Evolutionary conservation across 2,888 invertebrate genomes (phyloP).

Genomic region (Formica aserva): DNA sequence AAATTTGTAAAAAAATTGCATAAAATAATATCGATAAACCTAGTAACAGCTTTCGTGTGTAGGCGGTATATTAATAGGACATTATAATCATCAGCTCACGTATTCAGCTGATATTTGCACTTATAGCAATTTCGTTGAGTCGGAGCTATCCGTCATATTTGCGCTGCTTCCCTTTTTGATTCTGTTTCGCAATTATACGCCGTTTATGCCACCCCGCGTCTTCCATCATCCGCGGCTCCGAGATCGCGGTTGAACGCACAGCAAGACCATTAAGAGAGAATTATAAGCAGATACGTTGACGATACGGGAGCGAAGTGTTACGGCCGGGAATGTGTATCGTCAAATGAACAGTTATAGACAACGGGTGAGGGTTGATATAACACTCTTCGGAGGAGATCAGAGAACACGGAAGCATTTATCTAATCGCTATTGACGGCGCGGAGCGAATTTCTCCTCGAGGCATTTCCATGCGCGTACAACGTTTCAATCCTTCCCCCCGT

Average conservation of each 20-base stretch:
- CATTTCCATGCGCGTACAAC: neutral
- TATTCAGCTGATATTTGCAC: conserved; percentile 5
- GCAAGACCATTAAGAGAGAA: conserved; percentile 57
- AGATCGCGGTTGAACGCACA: conserved; percentile 38
- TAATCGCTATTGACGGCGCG: conserved; percentile 23
- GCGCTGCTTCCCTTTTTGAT: conserved; percentile 24
- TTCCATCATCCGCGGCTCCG: conserved; percentile 48
- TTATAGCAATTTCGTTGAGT: conserved; percentile 24
- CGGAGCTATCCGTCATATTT: conserved; percentile 15
- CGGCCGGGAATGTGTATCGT: conserved; percentile 60
- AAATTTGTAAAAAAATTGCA: neutral
- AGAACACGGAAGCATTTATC: conserved; percentile 54
- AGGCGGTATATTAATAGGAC: neutral
- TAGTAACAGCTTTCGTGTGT: neutral
- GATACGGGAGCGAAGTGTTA: conserved; percentile 52
- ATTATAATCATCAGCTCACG: neutral
- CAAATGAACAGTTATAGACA: conserved; percentile 66
- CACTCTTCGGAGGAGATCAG: conserved; percentile 22
- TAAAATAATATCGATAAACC: neutral
- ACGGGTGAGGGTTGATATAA: conserved; percentile 48
- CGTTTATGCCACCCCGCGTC: conserved; percentile 32
- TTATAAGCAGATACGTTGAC: conserved; percentile 61
- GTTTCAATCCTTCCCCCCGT: conserved; percentile 6
- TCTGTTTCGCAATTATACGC: conserved; percentile 55
- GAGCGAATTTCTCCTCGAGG: neutral